A percentile compares a stretch with the other conserved stretches of the same genome.
Evolutionary conservation across 2,888 invertebrate genomes (phyloP).

Genomic region (Athalia cordata): DNA sequence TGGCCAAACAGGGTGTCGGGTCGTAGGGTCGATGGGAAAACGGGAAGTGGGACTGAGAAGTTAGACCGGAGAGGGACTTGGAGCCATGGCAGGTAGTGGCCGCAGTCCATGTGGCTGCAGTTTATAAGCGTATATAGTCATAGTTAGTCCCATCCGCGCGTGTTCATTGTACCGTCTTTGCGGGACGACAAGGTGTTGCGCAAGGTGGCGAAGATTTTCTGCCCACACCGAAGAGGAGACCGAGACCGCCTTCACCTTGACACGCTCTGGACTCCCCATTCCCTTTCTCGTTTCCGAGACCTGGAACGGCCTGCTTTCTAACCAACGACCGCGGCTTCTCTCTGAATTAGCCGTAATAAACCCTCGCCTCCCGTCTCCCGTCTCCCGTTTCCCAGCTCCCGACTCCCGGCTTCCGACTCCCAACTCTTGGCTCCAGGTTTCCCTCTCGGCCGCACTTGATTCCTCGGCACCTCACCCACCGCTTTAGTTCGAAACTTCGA

Average conservation of each 20-base stretch:
- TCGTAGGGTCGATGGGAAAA: constrained; percentile 30
- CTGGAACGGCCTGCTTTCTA: constrained; percentile 31
- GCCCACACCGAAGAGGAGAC: constrained; percentile 4
- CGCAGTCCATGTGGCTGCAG: neutral
- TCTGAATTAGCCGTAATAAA: constrained; percentile 42
- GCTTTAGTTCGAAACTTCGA: too few species aligned
- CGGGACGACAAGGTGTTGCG: constrained; percentile 24
- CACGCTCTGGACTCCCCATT: constrained; percentile 27
- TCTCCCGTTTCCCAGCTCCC: neutral
- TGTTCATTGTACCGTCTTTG: constrained; percentile 26
- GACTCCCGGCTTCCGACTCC: too few species aligned
- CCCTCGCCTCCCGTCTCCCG: constrained; percentile 6
- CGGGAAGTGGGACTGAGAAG: constrained; percentile 2
- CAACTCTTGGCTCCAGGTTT: constrained; percentile 1
- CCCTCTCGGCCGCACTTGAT: too few species aligned
- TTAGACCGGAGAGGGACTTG: constrained; percentile 1
- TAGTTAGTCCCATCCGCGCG: constrained; percentile 26
- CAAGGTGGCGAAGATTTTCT: constrained; percentile 36
- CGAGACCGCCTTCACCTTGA: constrained; percentile 33
- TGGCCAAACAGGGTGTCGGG: constrained; percentile 41
- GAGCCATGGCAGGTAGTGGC: constrained; percentile 39
- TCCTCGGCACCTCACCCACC: too few species aligned
- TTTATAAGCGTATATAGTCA: constrained; percentile 11
- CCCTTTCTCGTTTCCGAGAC: constrained; percentile 4
- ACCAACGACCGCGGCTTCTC: constrained; percentile 39